Conservation (phyloP, 2,113 vertebrate species). For the Mormyrus iriodes region DNA sequence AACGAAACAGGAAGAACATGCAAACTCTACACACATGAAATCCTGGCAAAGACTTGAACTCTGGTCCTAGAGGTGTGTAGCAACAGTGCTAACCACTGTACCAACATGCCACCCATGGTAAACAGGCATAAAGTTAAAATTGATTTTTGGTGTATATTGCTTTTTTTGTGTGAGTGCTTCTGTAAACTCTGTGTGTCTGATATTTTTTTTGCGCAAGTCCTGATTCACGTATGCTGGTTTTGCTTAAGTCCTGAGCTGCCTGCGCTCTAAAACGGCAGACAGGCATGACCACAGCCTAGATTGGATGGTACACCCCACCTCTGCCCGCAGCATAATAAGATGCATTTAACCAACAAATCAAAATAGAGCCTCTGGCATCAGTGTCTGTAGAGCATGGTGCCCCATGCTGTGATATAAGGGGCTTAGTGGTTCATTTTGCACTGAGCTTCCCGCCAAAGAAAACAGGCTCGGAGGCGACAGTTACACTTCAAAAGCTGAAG, state of each 20-base stretch:
- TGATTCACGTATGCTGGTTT: neutral
- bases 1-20: too few relatives aligned
- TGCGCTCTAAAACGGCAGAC: neutral
- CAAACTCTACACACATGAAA: too few relatives aligned
- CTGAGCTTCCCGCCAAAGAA: neutral
- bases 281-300: neutral
- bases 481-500: neutral
- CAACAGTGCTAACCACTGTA: too few relatives aligned
- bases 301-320: neutral
- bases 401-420: neutral
- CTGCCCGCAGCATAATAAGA: neutral
- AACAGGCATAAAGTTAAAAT: too few relatives aligned
- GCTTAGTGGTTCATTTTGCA: neutral
- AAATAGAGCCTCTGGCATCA: neutral
- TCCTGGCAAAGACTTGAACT: too few relatives aligned
- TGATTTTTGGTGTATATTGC: too few relatives aligned
- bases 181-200: too few relatives aligned
- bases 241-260: neutral
- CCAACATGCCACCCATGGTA: too few relatives aligned
- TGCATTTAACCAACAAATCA: neutral
- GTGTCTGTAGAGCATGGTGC: neutral
- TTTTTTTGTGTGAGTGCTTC: too few relatives aligned
- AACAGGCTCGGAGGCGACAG: neutral
- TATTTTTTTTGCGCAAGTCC: neutral
- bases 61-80: too few relatives aligned